Conservation (phyloP, 2,888 invertebrate genomes). For the Thecocarcelia acutangulata region DNA sequence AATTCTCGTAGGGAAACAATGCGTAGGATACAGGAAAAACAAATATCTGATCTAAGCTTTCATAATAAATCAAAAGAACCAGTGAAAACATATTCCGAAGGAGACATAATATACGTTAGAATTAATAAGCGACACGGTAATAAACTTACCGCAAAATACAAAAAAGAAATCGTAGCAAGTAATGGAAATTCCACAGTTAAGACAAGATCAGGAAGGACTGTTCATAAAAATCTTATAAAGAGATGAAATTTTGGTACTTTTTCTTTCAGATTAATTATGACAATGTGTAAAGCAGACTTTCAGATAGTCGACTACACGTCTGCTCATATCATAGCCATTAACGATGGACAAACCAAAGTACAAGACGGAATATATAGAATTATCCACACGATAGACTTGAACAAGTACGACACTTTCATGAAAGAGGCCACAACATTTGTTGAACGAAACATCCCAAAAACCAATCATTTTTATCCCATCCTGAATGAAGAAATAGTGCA, state of each 20-base stretch:
- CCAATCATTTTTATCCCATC: constrained; percentile 22
- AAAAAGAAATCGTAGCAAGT: constrained; percentile 28
- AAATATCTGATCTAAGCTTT: constrained; percentile 27
- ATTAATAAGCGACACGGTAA: constrained; percentile 31
- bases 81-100: constrained; percentile 28
- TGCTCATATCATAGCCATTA: not conserved
- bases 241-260: not conserved
- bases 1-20: constrained; percentile 32
- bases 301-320: not conserved
- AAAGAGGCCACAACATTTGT: constrained; percentile 7
- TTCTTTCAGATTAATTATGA: constrained; percentile 19
- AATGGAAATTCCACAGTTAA: constrained; percentile 24
- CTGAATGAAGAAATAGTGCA: constrained; percentile 30
- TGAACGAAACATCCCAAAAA: constrained; percentile 7
- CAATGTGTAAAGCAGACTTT: constrained; percentile 25
- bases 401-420: constrained; percentile 15
- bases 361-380: constrained; percentile 15
- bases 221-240: constrained; percentile 27
- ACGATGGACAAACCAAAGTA: constrained; percentile 32
- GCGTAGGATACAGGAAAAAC: constrained; percentile 21
- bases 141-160: constrained; percentile 22
- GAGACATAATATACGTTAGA: constrained; percentile 28
- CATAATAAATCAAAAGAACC: constrained; percentile 20
- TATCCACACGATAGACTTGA: constrained; percentile 22
- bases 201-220: constrained; percentile 27